Conservation (phyloP, 2,888 invertebrate genomes). For the Rotaria macrura region DNA sequence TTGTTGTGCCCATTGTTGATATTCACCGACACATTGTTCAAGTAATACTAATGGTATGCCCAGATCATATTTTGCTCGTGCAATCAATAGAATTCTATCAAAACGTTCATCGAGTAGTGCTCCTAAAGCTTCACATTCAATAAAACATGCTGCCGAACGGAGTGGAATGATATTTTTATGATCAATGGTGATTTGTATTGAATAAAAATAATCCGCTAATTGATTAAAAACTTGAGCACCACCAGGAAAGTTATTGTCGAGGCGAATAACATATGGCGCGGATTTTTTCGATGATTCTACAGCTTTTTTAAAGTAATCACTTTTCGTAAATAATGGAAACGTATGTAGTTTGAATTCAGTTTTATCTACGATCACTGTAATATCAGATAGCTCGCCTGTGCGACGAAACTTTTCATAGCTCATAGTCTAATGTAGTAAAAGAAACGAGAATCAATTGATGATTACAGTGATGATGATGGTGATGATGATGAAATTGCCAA, state of each 20-base stretch:
- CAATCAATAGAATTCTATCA: slow-evolving; percentile 39
- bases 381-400: slow-evolving; percentile 46
- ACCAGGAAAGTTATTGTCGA: slow-evolving; percentile 45
- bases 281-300: slow-evolving; percentile 34
- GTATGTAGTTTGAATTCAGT: slow-evolving; percentile 44
- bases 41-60: slow-evolving; percentile 23
- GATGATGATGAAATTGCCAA: background rate
- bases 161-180: slow-evolving; percentile 42
- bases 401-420: slow-evolving; percentile 30
- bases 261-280: slow-evolving; percentile 36
- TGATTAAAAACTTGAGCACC: slow-evolving; percentile 43
- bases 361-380: slow-evolving; percentile 42
- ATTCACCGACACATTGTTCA: slow-evolving; percentile 21
- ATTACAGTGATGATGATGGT: background rate
- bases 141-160: slow-evolving; percentile 44
- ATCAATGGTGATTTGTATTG: slow-evolving; percentile 41
- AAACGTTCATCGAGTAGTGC: slow-evolving; percentile 42
- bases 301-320: slow-evolving; percentile 44
- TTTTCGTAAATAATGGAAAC: slow-evolving; percentile 47
- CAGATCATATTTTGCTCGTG: slow-evolving; percentile 27
- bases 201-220: slow-evolving; percentile 48
- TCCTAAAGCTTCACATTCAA: slow-evolving; percentile 40
- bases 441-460: background rate
- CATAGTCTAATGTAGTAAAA: slow-evolving; percentile 17
- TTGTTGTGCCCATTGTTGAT: slow-evolving; percentile 39